Base-by-base conservation (phyloP, 2,797 vertebrate genomes). In the Yasuhikotakia modesta region DNA sequence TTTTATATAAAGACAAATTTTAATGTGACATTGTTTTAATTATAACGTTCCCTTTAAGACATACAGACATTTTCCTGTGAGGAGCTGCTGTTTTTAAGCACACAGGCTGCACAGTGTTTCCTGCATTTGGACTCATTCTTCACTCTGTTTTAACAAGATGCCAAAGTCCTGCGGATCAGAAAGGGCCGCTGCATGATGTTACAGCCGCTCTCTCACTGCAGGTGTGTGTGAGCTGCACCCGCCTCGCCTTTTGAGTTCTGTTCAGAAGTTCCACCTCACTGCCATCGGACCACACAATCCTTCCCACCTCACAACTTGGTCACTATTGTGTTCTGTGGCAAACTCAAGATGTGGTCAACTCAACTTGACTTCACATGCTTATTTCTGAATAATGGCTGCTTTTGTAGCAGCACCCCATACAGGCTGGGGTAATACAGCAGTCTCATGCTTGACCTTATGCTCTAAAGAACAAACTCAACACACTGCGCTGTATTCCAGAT, bases 171-270 rank as follows among this genome's bases (percentile, higher is more conserved):
- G 65, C 74, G 60, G 74, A 66, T 77, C 53, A 50, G 58, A 61
- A 77, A 77, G 69, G 66, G 66, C 65, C 66, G 24, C 76, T 70
- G 76, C 76, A 70, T 78, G 76, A 70, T 21, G 57, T 68, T 78
- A 61, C 66, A 77, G 35, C 65, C 50, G 61, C 14, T 53, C 22
- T 46, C 66, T 78, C 76, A 63, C 67, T 63, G 46, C 67, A 64
- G 76, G 76, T 45, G 52, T 64, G 76, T 7, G 67, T 64, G 43
- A 69, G 45, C n/a, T 55, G 32, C 58, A 30, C 68, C 39, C 19
- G 19, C 5, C 32, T 35, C 6, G 16, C 30, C 27, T 50, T 64
- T 71, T 78, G 46, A 78, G 63, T 77, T 48, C 53, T 21, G 67
- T 61, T 69, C 74, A 68, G 70, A 78, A 70, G 57, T 57, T 53